Conservation (phyloP, 2,888 invertebrate genomes). For the Tupiocoris notatus region DNA sequence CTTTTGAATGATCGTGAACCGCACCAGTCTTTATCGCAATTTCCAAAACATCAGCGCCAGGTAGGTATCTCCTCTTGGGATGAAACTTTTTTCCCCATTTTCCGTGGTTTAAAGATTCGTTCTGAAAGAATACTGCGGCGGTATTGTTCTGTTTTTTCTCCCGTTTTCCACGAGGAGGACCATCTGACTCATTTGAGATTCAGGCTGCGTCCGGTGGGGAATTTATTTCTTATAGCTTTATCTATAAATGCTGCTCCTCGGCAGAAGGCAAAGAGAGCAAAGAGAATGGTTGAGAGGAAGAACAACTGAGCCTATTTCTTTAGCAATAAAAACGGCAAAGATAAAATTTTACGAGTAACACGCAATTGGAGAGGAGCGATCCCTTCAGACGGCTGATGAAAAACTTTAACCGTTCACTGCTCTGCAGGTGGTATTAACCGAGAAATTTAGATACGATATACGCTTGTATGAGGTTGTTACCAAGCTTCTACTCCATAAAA, state of each 20-base stretch:
- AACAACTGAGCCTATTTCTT: background rate
- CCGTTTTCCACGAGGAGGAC: background rate
- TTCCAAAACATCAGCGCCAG: no score
- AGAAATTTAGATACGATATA: background rate
- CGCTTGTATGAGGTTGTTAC: no score
- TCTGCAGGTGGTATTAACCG: background rate
- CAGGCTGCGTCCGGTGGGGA: slow-evolving; percentile 10
- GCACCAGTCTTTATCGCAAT: no score
- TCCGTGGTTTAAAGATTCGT: background rate
- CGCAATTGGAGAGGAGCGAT: background rate
- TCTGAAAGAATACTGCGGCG: background rate
- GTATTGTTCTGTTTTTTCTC: background rate
- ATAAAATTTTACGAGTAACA: background rate
- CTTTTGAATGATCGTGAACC: no score
- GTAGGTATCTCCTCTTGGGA: no score
- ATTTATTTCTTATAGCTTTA: slow-evolving; percentile 17
- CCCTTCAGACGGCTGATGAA: background rate
- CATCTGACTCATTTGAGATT: slow-evolving; percentile 24
- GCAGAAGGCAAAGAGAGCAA: background rate
- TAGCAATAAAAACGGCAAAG: background rate
- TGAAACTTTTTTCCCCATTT: no score
- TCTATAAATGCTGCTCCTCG: slow-evolving; percentile 16
- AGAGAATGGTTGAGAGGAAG: background rate
- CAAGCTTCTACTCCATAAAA: no score
- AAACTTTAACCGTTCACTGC: background rate